These are phyloP conservation scores for Nasonovia ribisnigri DNA, from an alignment of 2,888 invertebrate species.

Conservation along the genomic window DNA sequence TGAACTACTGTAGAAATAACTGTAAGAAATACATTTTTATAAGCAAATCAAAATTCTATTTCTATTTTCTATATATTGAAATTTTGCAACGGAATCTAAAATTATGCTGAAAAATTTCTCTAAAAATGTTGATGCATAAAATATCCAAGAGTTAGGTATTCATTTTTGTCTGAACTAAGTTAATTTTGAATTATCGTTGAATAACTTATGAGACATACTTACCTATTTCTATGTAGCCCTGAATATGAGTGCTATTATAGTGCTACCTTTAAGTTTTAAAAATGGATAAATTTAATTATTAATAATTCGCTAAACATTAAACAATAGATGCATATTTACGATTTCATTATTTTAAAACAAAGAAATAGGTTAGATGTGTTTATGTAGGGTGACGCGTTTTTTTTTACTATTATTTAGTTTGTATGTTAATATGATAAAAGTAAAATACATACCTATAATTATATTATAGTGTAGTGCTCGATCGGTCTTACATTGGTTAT, in stretches of 20 bases:
- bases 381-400: not conserved
- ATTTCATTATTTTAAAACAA: not conserved
- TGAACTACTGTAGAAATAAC: too few relatives aligned
- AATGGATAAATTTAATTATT: not conserved
- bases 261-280: not conserved
- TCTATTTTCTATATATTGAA: too few relatives aligned
- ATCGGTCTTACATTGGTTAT: not conserved
- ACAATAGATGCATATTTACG: not conserved
- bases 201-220: not conserved
- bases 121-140: too few relatives aligned
- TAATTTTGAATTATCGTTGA: not conserved
- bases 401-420: not conserved
- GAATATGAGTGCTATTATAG: not conserved
- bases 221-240: not conserved
- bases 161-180: not conserved
- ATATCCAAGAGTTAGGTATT: not conserved
- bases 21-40: too few relatives aligned
- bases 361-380: too few relatives aligned
- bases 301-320: not conserved
- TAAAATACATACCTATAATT: not conserved
- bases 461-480: not conserved
- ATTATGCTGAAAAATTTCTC: too few relatives aligned
- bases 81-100: too few relatives aligned
- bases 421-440: not conserved
- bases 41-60: too few relatives aligned